These are phyloP conservation scores for Operophtera brumata DNA, from an alignment of 2,888 invertebrate genomes.

Conservation along the genomic window DNA sequence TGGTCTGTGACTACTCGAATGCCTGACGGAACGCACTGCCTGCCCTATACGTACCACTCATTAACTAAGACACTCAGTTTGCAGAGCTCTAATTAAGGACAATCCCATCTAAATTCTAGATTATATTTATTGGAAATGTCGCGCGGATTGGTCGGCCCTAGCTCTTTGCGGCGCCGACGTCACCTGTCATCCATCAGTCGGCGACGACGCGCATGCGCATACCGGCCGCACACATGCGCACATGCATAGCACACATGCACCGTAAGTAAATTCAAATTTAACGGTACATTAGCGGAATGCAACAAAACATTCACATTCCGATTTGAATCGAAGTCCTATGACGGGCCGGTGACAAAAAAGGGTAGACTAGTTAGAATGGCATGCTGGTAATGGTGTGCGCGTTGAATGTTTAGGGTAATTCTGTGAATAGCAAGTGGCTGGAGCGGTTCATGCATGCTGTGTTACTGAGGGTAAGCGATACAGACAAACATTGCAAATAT, in stretches of 20 bases:
- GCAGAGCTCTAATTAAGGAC: constrained; percentile 46
- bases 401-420: constrained; percentile 38
- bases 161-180: constrained; percentile 50
- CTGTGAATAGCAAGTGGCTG: constrained; percentile 25
- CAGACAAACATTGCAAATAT: not conserved
- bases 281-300: constrained; percentile 71
- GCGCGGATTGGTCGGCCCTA: constrained; percentile 50
- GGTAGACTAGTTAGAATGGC: constrained; percentile 61
- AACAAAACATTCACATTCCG: constrained; percentile 70
- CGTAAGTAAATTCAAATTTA: constrained; percentile 71
- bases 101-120: constrained; percentile 44
- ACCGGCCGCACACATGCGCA: constrained; percentile 39
- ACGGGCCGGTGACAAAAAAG: constrained; percentile 61
- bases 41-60: constrained; percentile 36
- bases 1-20: constrained; percentile 21
- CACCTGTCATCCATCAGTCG: constrained; percentile 81
- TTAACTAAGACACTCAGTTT: constrained; percentile 42
- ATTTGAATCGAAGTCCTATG: constrained; percentile 53
- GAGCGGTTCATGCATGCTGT: constrained; percentile 11
- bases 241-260: constrained; percentile 39
- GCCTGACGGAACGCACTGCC: constrained; percentile 14
- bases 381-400: constrained; percentile 49
- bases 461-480: not conserved
- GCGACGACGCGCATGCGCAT: constrained; percentile 71
- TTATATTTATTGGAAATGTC: constrained; percentile 49